Conservation (phyloP, 2,113 vertebrate species). For the Cichladusa arquata region DNA sequence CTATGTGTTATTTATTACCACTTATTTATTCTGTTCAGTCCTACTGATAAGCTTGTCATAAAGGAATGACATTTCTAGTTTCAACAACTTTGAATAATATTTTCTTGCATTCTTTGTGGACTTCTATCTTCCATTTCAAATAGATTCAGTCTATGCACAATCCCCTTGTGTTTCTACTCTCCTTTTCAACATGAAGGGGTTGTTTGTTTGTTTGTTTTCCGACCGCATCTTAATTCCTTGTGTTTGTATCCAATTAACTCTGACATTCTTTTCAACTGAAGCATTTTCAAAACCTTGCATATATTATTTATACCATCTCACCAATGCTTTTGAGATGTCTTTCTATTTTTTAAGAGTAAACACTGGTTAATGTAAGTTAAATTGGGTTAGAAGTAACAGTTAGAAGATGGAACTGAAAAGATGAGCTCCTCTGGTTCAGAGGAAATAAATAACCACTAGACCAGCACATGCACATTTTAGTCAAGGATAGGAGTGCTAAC, state of each 20-base stretch:
- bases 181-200: not conserved
- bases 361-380: slow-evolving; percentile 4
- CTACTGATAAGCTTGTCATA: not conserved
- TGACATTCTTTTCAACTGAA: not conserved
- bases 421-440: not conserved
- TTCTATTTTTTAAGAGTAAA: slow-evolving; percentile 13
- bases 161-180: not conserved
- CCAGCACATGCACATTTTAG: not conserved
- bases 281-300: not conserved
- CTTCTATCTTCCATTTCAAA: not conserved
- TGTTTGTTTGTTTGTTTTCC: not conserved
- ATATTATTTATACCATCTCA: slow-evolving; percentile 33
- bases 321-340: slow-evolving; percentile 2
- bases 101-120: not conserved
- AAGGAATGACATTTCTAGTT: not conserved
- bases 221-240: not conserved
- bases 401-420: not conserved
- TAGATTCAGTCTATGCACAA: not conserved
- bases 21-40: not conserved
- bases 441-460: not conserved
- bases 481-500: not conserved
- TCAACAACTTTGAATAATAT: not conserved
- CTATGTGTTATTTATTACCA: not conserved
- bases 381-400: not conserved
- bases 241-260: slow-evolving; percentile 31